Conservation (phyloP, 2,113 vertebrate genomes). For the Pogonocichla stellata region DNA sequence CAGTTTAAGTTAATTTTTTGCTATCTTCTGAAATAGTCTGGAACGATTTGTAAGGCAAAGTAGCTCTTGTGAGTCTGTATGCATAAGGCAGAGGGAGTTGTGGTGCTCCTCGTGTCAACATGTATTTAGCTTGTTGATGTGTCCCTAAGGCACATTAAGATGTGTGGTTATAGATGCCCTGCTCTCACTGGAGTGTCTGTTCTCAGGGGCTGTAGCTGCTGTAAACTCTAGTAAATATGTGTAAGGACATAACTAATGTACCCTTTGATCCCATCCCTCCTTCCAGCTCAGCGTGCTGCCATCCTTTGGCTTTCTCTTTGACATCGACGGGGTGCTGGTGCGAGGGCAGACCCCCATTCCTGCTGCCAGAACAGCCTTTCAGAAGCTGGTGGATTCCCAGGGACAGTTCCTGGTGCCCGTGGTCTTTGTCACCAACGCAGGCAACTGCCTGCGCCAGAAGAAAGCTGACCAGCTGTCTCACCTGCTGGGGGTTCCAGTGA, state of each 20-base stretch:
- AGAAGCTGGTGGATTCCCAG: conserved; percentile 79
- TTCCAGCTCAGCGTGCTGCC: conserved; percentile 62
- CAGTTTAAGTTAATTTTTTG: not conserved
- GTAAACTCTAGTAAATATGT: not conserved
- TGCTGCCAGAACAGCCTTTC: conserved; percentile 81
- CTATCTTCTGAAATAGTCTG: not conserved
- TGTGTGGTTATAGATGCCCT: no score
- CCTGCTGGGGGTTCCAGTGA: conserved; percentile 83
- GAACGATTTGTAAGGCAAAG: not conserved
- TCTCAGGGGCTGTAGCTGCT: not conserved
- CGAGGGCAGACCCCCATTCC: conserved; percentile 83
- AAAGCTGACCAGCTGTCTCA: conserved; percentile 86
- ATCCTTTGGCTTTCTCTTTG: conserved; percentile 83
- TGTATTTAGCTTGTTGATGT: not conserved
- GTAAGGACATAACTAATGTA: not conserved
- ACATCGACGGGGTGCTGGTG: conserved; percentile 87
- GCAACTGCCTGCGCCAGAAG: conserved; percentile 82
- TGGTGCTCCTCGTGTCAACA: not conserved
- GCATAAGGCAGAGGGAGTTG: not conserved
- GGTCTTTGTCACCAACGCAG: conserved; percentile 92
- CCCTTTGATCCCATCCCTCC: not conserved
- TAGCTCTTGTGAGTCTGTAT: not conserved
- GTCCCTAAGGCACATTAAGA: not conserved
- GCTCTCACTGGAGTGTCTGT: not conserved
- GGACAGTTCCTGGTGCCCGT: conserved; percentile 84